These are phyloP conservation scores for Sciurus carolinensis DNA, from an alignment of 2,797 vertebrate species.

Conservation along the genomic window DNA sequence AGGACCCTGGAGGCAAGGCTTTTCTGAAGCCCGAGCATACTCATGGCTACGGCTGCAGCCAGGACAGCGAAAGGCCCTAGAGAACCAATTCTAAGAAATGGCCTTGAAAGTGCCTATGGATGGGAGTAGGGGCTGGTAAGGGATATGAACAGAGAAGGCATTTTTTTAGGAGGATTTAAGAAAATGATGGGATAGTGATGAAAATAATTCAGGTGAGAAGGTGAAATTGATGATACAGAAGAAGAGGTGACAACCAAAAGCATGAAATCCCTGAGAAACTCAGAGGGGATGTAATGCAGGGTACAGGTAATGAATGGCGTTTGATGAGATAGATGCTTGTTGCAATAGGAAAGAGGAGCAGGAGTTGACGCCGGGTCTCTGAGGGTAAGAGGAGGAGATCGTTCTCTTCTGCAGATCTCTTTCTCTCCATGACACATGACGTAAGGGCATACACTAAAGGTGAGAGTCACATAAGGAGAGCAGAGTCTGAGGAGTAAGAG, in stretches of 20 bases:
- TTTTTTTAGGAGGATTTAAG: not conserved
- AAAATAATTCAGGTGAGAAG: not conserved
- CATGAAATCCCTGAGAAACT: not conserved
- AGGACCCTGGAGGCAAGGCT: no score
- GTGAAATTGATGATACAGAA: not conserved
- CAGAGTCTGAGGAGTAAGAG: not conserved
- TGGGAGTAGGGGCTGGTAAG: not conserved
- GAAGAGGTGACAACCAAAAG: not conserved
- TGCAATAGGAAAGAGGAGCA: not conserved
- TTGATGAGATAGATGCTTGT: not conserved
- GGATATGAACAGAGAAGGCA: not conserved
- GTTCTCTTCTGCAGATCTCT: not conserved
- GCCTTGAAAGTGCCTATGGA: not conserved
- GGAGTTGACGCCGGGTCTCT: not conserved
- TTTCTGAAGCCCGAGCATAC: no score
- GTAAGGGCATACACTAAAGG: not conserved
- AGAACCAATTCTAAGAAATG: not conserved
- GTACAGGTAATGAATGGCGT: not conserved
- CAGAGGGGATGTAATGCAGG: not conserved
- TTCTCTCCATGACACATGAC: not conserved
- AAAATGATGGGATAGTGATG: not conserved
- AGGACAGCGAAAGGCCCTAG: no score
- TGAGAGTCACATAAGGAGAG: not conserved
- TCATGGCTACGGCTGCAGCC: no score
- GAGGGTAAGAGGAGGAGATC: not conserved